Conservation (phyloP, 1,140 invertebrate genomes). For the Bombus waltoni region DNA sequence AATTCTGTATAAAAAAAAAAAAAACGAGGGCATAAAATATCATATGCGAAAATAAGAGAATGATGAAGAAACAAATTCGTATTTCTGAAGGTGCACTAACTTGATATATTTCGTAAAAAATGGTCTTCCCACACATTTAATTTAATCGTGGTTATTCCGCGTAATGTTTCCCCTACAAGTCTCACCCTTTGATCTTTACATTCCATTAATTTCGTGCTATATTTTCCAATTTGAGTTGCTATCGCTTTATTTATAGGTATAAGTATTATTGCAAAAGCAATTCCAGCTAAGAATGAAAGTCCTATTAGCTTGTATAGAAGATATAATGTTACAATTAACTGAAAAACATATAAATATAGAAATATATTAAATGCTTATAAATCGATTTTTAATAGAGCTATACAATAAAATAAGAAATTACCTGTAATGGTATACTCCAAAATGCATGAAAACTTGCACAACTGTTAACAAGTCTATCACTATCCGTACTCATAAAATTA, state of each 20-base stretch:
- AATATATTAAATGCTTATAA: neutral
- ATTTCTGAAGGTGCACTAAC: slow-evolving; percentile 71
- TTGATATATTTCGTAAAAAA: slow-evolving; percentile 86
- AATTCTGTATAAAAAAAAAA: slow-evolving; percentile 81
- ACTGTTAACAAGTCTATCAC: slow-evolving; percentile 96
- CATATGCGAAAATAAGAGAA: neutral
- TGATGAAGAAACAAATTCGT: neutral
- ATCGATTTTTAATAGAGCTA: neutral
- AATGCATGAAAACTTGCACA: slow-evolving; percentile 97
- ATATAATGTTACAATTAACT: slow-evolving; percentile 91
- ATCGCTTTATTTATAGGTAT: slow-evolving; percentile 97
- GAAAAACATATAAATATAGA: slow-evolving; percentile 75
- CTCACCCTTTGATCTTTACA: slow-evolving; percentile 96
- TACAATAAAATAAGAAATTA: slow-evolving; percentile 71
- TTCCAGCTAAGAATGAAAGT: slow-evolving; percentile 94
- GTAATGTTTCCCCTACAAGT: slow-evolving; percentile 93
- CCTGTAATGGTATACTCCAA: slow-evolving; percentile 98
- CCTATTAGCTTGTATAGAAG: slow-evolving; percentile 95
- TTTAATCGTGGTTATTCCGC: slow-evolving; percentile 95
- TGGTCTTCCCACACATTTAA: slow-evolving; percentile 96
- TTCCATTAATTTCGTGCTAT: slow-evolving; percentile 95
- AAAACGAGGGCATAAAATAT: slow-evolving; percentile 49
- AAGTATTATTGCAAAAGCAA: slow-evolving; percentile 92
- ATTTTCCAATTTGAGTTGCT: slow-evolving; percentile 93
- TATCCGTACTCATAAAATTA: slow-evolving; percentile 98